Evolutionary conservation across 1,140 invertebrate genomes (phyloP).

Genomic region (Phymastichus coffea): DNA sequence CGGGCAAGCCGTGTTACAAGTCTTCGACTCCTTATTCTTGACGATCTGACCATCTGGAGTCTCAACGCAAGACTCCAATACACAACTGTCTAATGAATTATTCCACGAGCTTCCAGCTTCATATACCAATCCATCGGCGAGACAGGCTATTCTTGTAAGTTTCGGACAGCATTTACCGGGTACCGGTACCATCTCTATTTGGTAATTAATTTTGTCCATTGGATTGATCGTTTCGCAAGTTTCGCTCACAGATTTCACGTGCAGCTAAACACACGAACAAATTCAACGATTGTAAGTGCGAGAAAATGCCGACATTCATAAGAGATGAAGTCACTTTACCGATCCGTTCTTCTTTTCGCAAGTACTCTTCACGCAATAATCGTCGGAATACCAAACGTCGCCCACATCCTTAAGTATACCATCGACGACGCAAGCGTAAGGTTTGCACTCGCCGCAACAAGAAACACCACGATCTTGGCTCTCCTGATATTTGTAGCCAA

Average conservation of each 20-base stretch:
- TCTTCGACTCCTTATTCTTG: conserved; percentile 55
- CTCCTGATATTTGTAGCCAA: conserved; percentile 52
- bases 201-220: conserved; percentile 52
- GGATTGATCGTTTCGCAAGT: conserved; percentile 50
- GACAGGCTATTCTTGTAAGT: conserved; percentile 59
- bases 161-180: conserved; percentile 61
- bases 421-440: conserved; percentile 62
- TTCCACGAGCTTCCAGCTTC: conserved; percentile 61
- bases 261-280: conserved; percentile 40
- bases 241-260: conserved; percentile 50
- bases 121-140: conserved; percentile 56
- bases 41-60: conserved; percentile 52
- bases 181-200: conserved; percentile 51
- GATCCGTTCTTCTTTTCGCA: conserved; percentile 59
- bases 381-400: conserved; percentile 60
- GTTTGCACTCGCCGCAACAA: conserved; percentile 69
- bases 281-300: background rate
- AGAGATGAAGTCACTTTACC: conserved; percentile 46
- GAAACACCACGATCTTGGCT: conserved; percentile 43
- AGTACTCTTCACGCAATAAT: conserved; percentile 62
- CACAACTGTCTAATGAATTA: conserved; percentile 59
- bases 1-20: conserved; percentile 59
- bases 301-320: background rate
- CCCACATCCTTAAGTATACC: conserved; percentile 56
- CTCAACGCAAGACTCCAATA: conserved; percentile 60